A percentile compares a stretch with the other conserved stretches of the same genome.
phyloP scores from a whole-genome alignment of 2,113 vertebrate species.

The Lycocorax pyrrhopterus region DNA sequence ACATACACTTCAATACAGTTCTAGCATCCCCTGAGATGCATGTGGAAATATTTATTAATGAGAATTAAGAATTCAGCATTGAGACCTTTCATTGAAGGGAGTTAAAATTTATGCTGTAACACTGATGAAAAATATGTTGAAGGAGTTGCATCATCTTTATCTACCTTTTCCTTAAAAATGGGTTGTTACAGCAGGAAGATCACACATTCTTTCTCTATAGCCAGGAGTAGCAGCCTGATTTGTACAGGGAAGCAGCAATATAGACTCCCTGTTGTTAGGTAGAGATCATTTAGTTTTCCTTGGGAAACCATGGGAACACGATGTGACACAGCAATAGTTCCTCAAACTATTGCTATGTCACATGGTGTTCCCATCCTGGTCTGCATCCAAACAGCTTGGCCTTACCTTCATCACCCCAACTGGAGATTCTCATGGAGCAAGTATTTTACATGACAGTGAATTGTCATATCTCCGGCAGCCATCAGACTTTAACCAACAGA shows the following conservation, averaged over 20 bases:
- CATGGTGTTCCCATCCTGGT: not conserved
- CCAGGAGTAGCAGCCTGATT: not conserved
- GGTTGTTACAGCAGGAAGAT: not conserved
- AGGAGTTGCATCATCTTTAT: not conserved
- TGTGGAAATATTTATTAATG: not conserved
- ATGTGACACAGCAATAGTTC: not conserved
- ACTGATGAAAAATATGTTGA: not conserved
- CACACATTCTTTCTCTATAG: not conserved
- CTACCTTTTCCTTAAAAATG: not conserved
- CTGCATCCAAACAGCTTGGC: not conserved
- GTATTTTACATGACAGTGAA: not conserved
- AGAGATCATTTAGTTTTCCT: not conserved
- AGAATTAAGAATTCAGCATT: not conserved
- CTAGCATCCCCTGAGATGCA: not conserved
- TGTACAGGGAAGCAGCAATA: not conserved
- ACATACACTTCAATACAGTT: rapidly evolving
- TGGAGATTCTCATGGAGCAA: not conserved
- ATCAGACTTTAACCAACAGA: not conserved
- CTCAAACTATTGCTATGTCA: not conserved
- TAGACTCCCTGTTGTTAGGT: not conserved
- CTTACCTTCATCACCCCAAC: not conserved
- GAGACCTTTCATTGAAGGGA: not conserved
- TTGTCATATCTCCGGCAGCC: not conserved
- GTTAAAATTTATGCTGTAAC: not conserved
- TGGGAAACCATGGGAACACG: not conserved